These are phyloP conservation scores for Smittia aterrima DNA, from an alignment of 2,888 invertebrate genomes.

Conservation along the genomic window DNA sequence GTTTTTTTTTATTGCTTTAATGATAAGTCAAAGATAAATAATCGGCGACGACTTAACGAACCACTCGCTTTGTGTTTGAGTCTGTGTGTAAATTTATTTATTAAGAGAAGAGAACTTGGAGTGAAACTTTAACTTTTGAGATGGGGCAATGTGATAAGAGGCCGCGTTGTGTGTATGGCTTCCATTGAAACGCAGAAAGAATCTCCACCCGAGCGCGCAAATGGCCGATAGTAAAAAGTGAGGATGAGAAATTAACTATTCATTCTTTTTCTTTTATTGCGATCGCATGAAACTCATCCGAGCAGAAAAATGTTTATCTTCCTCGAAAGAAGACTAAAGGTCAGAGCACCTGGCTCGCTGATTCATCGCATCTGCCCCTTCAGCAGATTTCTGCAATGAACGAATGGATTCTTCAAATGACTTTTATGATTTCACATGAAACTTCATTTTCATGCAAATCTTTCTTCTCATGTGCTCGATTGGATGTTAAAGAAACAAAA, in stretches of 20 bases:
- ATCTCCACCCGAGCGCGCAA: neutral
- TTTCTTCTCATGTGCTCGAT: neutral
- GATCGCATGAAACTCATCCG: conserved; percentile 22
- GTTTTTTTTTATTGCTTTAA: conserved; percentile 36
- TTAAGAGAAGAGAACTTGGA: neutral
- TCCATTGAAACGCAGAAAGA: neutral
- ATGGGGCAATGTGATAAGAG: conserved; percentile 38
- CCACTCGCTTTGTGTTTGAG: neutral
- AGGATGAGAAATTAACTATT: neutral
- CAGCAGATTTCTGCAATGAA: neutral
- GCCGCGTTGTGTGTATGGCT: neutral
- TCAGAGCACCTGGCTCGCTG: conserved; percentile 38
- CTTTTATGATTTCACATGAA: neutral
- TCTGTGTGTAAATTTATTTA: conserved; percentile 4
- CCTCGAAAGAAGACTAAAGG: conserved; percentile 7
- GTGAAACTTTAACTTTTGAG: conserved; percentile 14
- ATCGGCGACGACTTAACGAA: conserved; percentile 2
- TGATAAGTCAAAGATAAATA: conserved; percentile 40
- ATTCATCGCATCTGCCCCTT: conserved; percentile 25
- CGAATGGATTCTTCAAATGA: neutral
- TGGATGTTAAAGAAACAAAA: neutral
- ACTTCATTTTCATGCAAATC: neutral
- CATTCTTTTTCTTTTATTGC: neutral
- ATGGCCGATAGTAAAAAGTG: neutral
- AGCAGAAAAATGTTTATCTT: conserved; percentile 35